A percentile compares a stretch with the other conserved stretches of the same genome.
phyloP scores from a whole-genome alignment of 2,797 vertebrate genomes.

The Alectoris magna region DNA sequence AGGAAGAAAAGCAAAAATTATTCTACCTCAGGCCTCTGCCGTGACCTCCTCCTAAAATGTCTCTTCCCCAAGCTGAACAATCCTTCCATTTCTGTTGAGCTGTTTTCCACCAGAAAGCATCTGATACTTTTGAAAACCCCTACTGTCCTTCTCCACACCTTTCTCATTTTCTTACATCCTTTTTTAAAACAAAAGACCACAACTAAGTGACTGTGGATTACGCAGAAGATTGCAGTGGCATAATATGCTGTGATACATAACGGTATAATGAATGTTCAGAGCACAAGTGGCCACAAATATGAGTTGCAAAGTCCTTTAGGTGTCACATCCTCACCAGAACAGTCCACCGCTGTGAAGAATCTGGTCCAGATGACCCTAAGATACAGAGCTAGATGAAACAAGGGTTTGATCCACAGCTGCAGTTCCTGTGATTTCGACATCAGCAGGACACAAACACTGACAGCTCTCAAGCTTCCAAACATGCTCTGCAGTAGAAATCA shows the following conservation, averaged over 20 bases:
- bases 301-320: background rate
- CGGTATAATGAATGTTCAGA: background rate
- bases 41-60: background rate
- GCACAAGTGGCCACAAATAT: background rate
- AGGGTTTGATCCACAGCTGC: background rate
- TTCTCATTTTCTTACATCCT: background rate
- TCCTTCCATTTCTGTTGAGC: background rate
- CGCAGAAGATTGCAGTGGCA: background rate
- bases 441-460: background rate
- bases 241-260: background rate
- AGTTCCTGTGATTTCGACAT: background rate
- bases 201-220: background rate
- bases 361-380: accelerated
- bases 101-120: background rate
- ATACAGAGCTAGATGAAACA: background rate
- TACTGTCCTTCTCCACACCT: background rate
- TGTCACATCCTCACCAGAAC: background rate
- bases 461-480: background rate
- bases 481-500: background rate
- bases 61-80: background rate
- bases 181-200: background rate
- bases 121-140: background rate
- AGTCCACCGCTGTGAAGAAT: background rate
- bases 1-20: background rate
- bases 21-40: background rate